Evolutionary conservation across 2,113 vertebrate genomes (phyloP).

Genomic region (Prinia subflava): DNA sequence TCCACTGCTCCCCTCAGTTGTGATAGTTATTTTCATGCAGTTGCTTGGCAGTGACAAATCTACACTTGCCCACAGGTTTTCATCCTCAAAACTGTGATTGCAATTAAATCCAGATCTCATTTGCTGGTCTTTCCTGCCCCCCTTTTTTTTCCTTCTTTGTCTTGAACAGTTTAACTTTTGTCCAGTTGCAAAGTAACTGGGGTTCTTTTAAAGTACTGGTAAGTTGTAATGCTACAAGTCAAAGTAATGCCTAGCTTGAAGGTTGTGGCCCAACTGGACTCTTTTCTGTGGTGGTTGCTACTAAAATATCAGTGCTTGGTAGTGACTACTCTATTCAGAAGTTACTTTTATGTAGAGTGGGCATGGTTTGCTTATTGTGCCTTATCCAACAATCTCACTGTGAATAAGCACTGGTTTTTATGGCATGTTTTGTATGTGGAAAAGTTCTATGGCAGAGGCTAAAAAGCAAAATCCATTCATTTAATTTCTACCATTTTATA

Average conservation of each 20-base stretch:
- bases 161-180: not conserved
- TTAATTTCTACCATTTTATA: not conserved
- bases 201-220: not conserved
- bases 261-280: not conserved
- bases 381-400: not conserved
- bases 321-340: not conserved
- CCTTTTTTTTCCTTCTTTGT: not conserved
- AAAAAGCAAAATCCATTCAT: not conserved
- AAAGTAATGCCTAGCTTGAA: not conserved
- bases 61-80: not conserved
- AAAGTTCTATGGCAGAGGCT: not conserved
- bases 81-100: not conserved
- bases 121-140: not conserved
- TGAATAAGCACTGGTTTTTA: not conserved
- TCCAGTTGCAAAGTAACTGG: accelerated
- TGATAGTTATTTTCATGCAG: not conserved
- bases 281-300: not conserved
- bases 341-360: not conserved
- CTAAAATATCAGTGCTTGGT: not conserved
- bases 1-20: not conserved
- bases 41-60: not conserved
- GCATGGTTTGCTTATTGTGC: accelerated
- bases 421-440: not conserved
- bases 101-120: not conserved
- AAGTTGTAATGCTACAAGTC: not conserved